These are phyloP conservation scores for Corythucha ciliata DNA, from an alignment of 2,888 invertebrate species.

Conservation along the genomic window DNA sequence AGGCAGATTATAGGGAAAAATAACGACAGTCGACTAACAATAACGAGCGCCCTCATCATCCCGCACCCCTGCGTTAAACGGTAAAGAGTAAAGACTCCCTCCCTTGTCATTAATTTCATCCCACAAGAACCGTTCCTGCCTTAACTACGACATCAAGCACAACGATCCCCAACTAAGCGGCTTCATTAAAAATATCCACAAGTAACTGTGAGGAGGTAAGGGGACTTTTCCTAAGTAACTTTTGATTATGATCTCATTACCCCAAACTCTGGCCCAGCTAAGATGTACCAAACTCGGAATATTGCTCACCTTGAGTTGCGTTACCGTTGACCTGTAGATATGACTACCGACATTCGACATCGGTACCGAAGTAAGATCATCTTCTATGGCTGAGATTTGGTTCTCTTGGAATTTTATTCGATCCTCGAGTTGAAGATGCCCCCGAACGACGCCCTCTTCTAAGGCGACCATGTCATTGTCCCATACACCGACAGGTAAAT, in stretches of 20 bases:
- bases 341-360: constrained; percentile 17
- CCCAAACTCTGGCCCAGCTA: not conserved
- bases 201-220: not conserved
- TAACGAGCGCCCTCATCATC: too few species aligned
- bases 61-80: too few species aligned
- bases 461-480: constrained; percentile 15
- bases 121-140: not conserved
- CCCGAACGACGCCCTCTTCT: constrained; percentile 22
- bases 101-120: not conserved
- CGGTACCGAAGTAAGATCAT: constrained; percentile 25
- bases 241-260: not conserved
- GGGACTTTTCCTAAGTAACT: not conserved
- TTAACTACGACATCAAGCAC: not conserved
- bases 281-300: not conserved
- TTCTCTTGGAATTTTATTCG: constrained; percentile 24
- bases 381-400: constrained; percentile 26
- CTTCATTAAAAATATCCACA: not conserved
- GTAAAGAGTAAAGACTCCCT: too few species aligned
- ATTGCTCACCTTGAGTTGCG: constrained; percentile 27
- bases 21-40: too few species aligned
- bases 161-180: too few species aligned
- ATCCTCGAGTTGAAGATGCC: constrained; percentile 23
- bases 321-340: constrained; percentile 24
- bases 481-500: too few species aligned
- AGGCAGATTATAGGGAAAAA: too few species aligned